Conservation (phyloP, 2,888 invertebrate genomes). For the Meta bourneti region DNA sequence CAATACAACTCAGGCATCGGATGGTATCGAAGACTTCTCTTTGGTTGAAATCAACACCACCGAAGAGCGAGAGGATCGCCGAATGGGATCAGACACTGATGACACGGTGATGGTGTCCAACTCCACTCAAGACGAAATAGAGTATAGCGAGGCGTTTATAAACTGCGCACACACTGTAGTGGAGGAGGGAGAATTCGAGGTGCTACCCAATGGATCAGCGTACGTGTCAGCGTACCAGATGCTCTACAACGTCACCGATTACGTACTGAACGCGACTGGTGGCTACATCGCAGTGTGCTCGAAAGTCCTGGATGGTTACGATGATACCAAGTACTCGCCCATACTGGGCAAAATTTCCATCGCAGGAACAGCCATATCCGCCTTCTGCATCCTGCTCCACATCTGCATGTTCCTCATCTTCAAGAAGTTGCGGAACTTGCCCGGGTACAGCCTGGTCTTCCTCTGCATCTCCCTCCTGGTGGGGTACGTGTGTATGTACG, state of each 20-base stretch:
- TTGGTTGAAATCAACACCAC: no score
- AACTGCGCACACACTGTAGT: not conserved
- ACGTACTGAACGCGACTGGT: conserved; percentile 22
- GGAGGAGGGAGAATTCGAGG: not conserved
- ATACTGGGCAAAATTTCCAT: not conserved
- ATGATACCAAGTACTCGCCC: not conserved
- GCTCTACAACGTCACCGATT: not conserved
- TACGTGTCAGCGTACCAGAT: conserved; percentile 13
- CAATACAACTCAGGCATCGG: no score
- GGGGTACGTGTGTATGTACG: conserved; percentile 77
- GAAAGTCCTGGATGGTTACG: not conserved
- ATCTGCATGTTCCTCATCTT: conserved; percentile 82
- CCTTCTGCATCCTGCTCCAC: conserved; percentile 82
- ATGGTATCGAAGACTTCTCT: no score
- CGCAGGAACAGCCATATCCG: conserved; percentile 79
- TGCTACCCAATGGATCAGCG: not conserved
- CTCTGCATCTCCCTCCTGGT: conserved; percentile 79
- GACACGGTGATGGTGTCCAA: not conserved
- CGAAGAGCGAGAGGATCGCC: no score
- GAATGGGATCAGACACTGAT: no score
- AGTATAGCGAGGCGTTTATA: conserved; percentile 23
- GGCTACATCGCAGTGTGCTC: not conserved
- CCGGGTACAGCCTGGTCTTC: conserved; percentile 79
- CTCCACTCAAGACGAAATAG: not conserved
- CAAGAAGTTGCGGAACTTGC: conserved; percentile 81